Base-by-base conservation (phyloP, 1,140 invertebrate genomes). In the Adelges cooleyi region DNA sequence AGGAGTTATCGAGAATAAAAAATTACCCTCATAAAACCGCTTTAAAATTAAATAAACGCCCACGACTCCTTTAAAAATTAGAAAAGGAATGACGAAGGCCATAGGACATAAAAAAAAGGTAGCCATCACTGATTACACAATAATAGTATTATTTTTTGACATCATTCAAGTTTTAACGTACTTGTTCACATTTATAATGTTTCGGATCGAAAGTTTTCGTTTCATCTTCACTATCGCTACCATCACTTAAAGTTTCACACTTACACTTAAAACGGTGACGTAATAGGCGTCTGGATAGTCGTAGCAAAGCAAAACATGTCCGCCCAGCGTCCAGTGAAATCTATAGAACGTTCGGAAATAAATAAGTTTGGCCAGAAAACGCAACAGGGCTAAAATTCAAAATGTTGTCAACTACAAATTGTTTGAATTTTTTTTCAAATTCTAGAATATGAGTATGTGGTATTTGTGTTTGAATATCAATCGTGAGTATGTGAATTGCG, bases 311-410 rank as follows among this genome's bases (percentile, higher is more conserved):
- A 20, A 46, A 62, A 11, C 42, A 62, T 6, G 56, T 62, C 0
- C 42, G 25, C 13, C 56, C 56, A 5, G 56, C 56, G 22, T 62
- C 56, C 33, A 62, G 23, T 22, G 56, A 62, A 46, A 17, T 27
- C 56, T 62, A 10, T 17, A 42, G n/a, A 13, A 53, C 3, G n/a
- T n/a, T n/a, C n/a, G n/a, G n/a, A n/a, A n/a, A n/a, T n/a, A n/a
- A n/a, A n/a, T n/a, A n/a, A n/a, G n/a, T n/a, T n/a, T n/a, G n/a
- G n/a, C n/a, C n/a, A n/a, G n/a, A n/a, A n/a, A 38, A 38, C 6
- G 13, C 36, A 38, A 6, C 6, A 38, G 6, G 36, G 6, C 36
- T 6, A 38, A 8, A 13, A 38, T 38, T 38, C 13, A 8, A 38
- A 8, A 6, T 38, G 6, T 8, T 8, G 6, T 38, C 6, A 8